Evolutionary conservation across 2,888 invertebrate genomes (phyloP), one percentile per base, ranked within the genome.

Genomic region (Dasypogon diadema): DNA sequence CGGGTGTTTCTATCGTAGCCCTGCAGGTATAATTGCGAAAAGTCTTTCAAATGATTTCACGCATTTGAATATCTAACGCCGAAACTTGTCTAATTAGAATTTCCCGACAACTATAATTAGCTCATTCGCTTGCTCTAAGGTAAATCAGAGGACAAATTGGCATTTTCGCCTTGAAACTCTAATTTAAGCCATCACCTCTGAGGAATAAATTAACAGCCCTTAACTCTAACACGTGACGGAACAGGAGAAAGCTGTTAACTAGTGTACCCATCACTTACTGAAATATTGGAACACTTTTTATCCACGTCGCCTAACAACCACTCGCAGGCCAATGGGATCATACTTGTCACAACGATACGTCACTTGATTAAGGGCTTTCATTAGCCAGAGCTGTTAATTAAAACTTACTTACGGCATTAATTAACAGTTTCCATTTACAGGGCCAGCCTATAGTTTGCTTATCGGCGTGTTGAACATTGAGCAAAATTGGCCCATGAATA

Each of bases 371-470:
- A 55, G 14, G 65, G 24, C 55, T n/a, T 24, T 56, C 24, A 42
- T 73, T 56, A 56, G 37, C 42, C 14, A 56, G 14, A 56, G 34
- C 58, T 58, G 58, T 74, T 74, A 74, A 74, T 74, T 74, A 74
- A 58, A 74, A 46, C 48, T 74, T 60, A 60, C 58, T 58, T 74
- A 26, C 30, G 74, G 30, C 58, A 48, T 46, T 74, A 74, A 74
- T 74, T 74, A 74, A 58, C 60, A 74, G 46, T 74, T 74, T 21
- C 58, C 56, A 60, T 60, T 30, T 58, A 58, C 30, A 70, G 70
- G 34, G 21, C 54, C 2, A 48, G 34, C 34, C 70, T 16, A 30
- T 51, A n/a, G 54, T 18, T 18, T 51, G 34, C 34, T 70, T 30
- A 58, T 58, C 12, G 24, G 14, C 3, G 16, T 55, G 26, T 72